Conservation (phyloP, 2,113 vertebrate genomes). For the Halichoerus grypus region DNA sequence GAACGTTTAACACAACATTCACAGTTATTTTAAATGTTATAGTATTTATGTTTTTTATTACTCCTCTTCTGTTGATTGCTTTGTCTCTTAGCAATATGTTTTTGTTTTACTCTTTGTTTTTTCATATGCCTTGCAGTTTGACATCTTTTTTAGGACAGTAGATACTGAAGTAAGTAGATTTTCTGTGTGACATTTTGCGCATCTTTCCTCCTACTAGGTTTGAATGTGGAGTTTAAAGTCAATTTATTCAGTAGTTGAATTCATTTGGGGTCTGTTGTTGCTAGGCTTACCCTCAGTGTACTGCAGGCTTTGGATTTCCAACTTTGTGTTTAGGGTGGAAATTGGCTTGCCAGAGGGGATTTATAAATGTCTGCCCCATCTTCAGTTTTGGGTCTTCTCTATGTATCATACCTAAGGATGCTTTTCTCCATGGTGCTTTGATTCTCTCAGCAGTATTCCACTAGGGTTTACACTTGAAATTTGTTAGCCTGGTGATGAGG, state of each 20-base stretch:
- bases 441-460: background rate
- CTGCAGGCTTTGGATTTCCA: background rate
- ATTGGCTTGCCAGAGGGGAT: background rate
- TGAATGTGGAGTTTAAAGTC: background rate
- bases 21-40: background rate
- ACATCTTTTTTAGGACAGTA: background rate
- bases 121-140: background rate
- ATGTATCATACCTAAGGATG: background rate
- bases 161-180: background rate
- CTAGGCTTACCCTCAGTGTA: background rate
- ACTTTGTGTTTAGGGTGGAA: background rate
- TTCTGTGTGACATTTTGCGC: background rate
- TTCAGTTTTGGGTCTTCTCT: background rate
- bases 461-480: background rate
- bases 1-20: background rate
- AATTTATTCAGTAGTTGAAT: background rate
- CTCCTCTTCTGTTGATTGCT: background rate
- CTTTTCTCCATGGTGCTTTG: background rate
- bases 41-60: background rate
- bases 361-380: background rate
- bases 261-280: background rate
- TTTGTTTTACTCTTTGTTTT: background rate
- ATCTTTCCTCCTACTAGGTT: background rate
- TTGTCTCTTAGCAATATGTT: background rate
- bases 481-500: background rate